Percentiles rank a stretch among this genome's conserved stretches.
Conservation (phyloP, 1,140 invertebrate genomes). For the Oncopeltus fasciatus region DNA sequence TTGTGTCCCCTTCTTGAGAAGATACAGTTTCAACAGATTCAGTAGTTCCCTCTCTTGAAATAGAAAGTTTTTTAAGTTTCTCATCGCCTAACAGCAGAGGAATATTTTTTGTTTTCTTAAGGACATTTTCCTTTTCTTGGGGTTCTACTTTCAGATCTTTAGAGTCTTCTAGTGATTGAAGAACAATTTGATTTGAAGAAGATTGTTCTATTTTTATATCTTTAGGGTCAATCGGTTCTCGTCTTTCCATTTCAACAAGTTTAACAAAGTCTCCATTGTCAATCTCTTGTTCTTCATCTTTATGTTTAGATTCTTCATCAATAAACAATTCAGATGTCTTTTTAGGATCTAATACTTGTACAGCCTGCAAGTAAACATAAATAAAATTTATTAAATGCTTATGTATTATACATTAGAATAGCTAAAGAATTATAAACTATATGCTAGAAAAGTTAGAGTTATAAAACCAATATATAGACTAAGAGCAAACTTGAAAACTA, state of each 20-base stretch:
- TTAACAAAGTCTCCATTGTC: neutral
- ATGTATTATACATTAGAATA: too few species aligned
- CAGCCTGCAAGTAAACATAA: too few species aligned
- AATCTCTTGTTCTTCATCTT: neutral
- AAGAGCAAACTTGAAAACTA: too few species aligned
- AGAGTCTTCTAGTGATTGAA: neutral
- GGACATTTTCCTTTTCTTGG: neutral
- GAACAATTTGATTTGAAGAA: too few species aligned
- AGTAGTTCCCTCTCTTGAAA: too few species aligned
- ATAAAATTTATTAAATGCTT: too few species aligned
- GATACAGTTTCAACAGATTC: slow-evolving; percentile 5
- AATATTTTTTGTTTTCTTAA: neutral
- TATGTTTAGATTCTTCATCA: neutral
- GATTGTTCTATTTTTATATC: neutral
- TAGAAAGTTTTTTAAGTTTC: neutral
- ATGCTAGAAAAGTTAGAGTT: too few species aligned
- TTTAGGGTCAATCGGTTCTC: neutral
- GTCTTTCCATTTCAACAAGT: neutral
- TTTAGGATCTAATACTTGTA: too few species aligned
- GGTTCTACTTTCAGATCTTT: neutral
- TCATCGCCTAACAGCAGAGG: neutral
- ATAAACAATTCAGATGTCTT: neutral
- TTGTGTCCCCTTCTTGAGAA: slow-evolving; percentile 5
- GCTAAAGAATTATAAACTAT: too few species aligned
- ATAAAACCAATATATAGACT: too few species aligned